Evolutionary conservation across 2,797 vertebrate genomes (phyloP).

Genomic region (Sebastes elongatus): DNA sequence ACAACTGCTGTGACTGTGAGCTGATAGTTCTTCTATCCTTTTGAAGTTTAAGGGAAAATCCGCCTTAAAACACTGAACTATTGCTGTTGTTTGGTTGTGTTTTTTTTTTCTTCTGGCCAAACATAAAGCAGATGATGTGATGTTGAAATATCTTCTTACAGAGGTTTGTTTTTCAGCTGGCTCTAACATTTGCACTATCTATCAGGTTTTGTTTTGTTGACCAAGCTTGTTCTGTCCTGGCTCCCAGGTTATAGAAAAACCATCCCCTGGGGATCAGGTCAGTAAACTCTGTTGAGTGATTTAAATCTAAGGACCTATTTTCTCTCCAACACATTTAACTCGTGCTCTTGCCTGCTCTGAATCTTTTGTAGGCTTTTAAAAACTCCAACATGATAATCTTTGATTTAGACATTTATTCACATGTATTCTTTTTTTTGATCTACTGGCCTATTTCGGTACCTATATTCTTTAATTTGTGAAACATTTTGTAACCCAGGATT

Average conservation of each 20-base stretch:
- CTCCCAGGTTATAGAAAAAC: not conserved
- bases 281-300: not conserved
- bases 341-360: not conserved
- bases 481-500: not conserved
- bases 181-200: not conserved
- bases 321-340: not conserved
- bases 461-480: not conserved
- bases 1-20: conserved; percentile 26
- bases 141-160: not conserved
- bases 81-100: not conserved
- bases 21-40: conserved; percentile 7
- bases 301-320: not conserved
- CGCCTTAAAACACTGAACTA: conserved; percentile 6
- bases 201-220: not conserved
- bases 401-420: not conserved
- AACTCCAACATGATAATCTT: not conserved
- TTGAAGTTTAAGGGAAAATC: conserved; percentile 34
- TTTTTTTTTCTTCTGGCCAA: not conserved
- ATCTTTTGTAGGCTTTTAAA: not conserved
- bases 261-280: not conserved
- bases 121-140: not conserved
- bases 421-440: not conserved
- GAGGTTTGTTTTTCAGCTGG: not conserved
- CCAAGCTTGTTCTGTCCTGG: no score
- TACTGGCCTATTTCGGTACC: no score